Evolutionary conservation across 2,888 invertebrate genomes (phyloP), one percentile per base, ranked within the genome.

Genomic region (Drosophila kanekoi): DNA sequence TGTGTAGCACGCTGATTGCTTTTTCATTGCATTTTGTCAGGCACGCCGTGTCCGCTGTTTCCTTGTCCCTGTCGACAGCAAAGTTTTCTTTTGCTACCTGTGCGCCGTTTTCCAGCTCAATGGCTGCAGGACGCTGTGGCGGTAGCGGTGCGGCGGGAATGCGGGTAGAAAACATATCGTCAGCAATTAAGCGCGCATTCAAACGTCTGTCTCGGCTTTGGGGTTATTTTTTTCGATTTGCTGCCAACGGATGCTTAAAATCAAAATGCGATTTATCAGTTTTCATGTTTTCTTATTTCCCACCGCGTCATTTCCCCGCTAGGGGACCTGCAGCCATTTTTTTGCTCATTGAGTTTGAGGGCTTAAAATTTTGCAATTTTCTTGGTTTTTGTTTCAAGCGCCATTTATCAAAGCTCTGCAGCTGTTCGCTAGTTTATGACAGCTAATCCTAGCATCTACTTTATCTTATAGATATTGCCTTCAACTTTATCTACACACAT

Each of bases 171-270:
- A 84, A 87, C 84, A 82, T 82, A 82, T 82, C 81, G 81, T 81
- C 87, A 84, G 89, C 84, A 84, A 84, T 84, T 84, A 84, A 89
- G 89, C 79, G 72, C 48, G 76, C 89, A 84, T 84, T 84, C 89
- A 84, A 76, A 78, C 81, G 66, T 72, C 75, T 87, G 87, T 67
- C 72, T 68, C 66, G 54, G 54, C 54, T 78, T 71, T 43, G 13
- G n/a, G 45, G 40, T 33, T 47, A 23, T 41, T 53, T 18, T 18
- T 40, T 49, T 45, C 38, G 48, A 43, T 56, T 63, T 51, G 56
- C 18, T 59, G 48, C 64, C 73, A 40, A 48, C 72, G 66, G 66
- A 45, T 74, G 76, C 59, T 76, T 67, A 71, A 75, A 76, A 76
- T 76, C 76, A 70, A 79, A 81, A 79, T 70, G 70, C 83, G 79